These are phyloP conservation scores for Ovis aries DNA, from an alignment of 2,113 vertebrate species.

Conservation along the genomic window DNA sequence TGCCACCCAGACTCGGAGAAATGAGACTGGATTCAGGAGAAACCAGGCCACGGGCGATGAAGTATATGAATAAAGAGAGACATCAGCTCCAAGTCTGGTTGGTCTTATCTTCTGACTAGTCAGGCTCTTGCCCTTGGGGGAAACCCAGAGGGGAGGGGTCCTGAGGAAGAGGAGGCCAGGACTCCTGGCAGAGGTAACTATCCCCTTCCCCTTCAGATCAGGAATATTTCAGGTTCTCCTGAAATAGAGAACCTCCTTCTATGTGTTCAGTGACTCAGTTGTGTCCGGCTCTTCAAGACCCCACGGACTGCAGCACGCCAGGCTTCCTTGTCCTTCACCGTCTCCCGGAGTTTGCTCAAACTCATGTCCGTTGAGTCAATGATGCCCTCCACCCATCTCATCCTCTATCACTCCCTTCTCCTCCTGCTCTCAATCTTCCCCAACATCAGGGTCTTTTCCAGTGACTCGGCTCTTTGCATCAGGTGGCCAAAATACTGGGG, in stretches of 20 bases:
- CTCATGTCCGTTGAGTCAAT: background rate
- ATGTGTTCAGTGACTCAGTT: background rate
- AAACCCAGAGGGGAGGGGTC: background rate
- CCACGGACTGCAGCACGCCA: accelerated
- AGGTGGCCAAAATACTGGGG: background rate
- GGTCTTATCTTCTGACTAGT: background rate
- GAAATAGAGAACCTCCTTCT: background rate
- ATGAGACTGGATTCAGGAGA: background rate
- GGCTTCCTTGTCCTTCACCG: background rate
- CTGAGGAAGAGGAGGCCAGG: background rate
- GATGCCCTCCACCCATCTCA: background rate
- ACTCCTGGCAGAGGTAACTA: background rate
- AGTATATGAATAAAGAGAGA: slow-evolving; percentile 24
- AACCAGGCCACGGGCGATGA: background rate
- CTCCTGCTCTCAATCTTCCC: background rate
- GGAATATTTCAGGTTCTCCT: background rate
- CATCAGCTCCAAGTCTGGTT: background rate
- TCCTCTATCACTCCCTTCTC: background rate
- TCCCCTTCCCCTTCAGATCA: background rate
- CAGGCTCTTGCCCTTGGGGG: background rate
- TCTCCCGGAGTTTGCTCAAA: background rate
- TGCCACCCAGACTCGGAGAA: background rate
- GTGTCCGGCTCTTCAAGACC: background rate
- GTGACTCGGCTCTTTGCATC: accelerated
- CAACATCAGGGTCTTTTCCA: background rate